Evolutionary conservation across 1,140 invertebrate genomes (phyloP), one percentile per base, ranked within the genome.

Genomic region (Lucilia cuprina): DNA sequence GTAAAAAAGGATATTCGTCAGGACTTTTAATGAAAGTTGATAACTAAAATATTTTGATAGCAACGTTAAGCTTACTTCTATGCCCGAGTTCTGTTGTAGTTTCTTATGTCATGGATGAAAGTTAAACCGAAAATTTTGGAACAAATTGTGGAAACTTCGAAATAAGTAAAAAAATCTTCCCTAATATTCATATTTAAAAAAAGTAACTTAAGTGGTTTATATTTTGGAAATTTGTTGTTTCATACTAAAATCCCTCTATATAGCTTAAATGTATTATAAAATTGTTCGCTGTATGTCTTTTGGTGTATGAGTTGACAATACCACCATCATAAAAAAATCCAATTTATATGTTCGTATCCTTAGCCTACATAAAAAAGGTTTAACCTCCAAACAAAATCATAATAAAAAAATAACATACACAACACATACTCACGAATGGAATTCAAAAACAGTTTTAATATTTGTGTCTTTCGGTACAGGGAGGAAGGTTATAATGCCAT

Each of bases 321-420:
- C 41, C 3, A 41, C 35, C 35, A 41, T 5, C 35, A 8, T 5
- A 14, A 41, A n/a, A 77, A 77, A 77, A 77, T 77, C 74, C 74
- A 77, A 77, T 77, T 77, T 77, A 77, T 77, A 77, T 77, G 35
- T 34, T 41, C 34, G 47, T 77, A 77, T 77, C 74, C 74, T 77
- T 77, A 77, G 74, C 34, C 74, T 41, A 77, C 74, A 77, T 77
- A 77, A 77, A 30, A 30, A 77, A n/a, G 30, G n/a, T 34, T 77
- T 77, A 77, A 77, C 74, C 74, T 77, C 74, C 14, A 77, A 77
- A 77, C 25, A 30, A 77, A 17, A 41, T 8, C 9, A 75, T 34
- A 34, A 75, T 9, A 34, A 75, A 70, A n/a, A 25, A 25, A 74
- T 41, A 41, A 41, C 41, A 30, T 30, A 30, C 25, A 41, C 41